Evolutionary conservation across 2,113 vertebrate genomes (phyloP).

Genomic region (Numida meleagris): DNA sequence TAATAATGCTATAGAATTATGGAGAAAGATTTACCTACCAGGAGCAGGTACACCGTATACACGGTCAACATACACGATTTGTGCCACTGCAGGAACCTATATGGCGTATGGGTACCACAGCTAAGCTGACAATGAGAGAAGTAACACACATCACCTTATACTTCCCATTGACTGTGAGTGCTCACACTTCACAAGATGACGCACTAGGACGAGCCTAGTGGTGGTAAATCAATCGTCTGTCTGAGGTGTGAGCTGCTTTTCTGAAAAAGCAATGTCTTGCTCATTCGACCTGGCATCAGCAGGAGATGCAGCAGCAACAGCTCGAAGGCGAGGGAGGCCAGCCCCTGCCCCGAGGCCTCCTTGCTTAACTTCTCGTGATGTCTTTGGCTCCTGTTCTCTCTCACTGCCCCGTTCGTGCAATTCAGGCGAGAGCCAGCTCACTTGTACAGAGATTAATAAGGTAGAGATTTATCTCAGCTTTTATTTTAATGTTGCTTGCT

Average conservation of each 20-base stretch:
- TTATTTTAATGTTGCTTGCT: background rate
- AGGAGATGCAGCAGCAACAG: background rate
- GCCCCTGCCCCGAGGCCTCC: background rate
- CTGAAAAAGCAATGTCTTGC: background rate
- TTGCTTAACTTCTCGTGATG: background rate
- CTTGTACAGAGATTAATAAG: background rate
- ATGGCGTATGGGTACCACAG: accelerated
- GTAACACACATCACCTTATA: background rate
- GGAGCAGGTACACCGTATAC: background rate
- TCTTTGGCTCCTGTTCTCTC: background rate
- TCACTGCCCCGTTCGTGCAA: background rate
- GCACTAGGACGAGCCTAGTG: background rate
- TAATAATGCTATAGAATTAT: slow-evolving; percentile 49
- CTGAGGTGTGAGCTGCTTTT: background rate
- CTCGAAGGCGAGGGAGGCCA: background rate
- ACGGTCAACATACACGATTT: background rate
- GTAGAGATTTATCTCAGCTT: background rate
- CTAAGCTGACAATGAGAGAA: background rate
- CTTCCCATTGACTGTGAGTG: background rate
- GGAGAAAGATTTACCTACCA: background rate
- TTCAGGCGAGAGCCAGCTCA: background rate
- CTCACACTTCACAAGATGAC: background rate
- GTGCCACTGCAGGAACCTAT: background rate
- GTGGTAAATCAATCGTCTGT: background rate
- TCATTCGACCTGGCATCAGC: background rate